Evolutionary conservation across 1,140 invertebrate species (phyloP), one percentile per base, ranked within the genome.

Genomic region (Bombyx mandarina): DNA sequence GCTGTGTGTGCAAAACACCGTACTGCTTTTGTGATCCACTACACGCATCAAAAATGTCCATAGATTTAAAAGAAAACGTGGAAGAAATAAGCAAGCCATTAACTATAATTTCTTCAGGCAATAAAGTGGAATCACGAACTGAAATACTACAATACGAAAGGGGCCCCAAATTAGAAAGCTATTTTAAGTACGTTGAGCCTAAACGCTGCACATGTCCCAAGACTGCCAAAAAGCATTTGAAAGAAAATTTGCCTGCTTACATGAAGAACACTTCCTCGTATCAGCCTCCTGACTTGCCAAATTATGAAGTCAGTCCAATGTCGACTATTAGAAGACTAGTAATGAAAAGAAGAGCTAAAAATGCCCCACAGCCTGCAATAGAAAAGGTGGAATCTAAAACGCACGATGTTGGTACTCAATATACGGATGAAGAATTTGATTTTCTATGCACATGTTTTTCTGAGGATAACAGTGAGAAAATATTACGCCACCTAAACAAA

Each of bases 121-220:
- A 72, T 22, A 65, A 66, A 57, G 70, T 77, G 10, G 56, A 63
- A 42, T 47, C 70, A 0, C 69, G 67, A 59, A 57, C 51, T 42
- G 51, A 50, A 2, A 73, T 80, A 59, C 56, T 79, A 18, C 43
- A 53, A 8, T 73, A 79, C 44, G 59, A 69, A 42, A 35, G 26
- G 4, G 73, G 82, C 60, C 81, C 82, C 6, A 86, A 84, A 69
- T 75, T 66, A 74, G 71, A 79, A 12, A 78, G 76, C 47, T 84
- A 75, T 52, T 61, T 82, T 43, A 52, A 79, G 46, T 81, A 69
- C 52, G 48, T 82, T 10, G 56, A 71, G 22, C 68, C 80, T 0
- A 71, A 58, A 43, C 71, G 57, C 52, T 86, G 80, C 52, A 61
- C 65, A 44, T 84, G 83, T 62, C 49, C 64, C 7, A 77, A 71